Evolutionary conservation across 2,113 vertebrate genomes (phyloP), one percentile per base, ranked within the genome.

Genomic region (Callipepla californica): DNA sequence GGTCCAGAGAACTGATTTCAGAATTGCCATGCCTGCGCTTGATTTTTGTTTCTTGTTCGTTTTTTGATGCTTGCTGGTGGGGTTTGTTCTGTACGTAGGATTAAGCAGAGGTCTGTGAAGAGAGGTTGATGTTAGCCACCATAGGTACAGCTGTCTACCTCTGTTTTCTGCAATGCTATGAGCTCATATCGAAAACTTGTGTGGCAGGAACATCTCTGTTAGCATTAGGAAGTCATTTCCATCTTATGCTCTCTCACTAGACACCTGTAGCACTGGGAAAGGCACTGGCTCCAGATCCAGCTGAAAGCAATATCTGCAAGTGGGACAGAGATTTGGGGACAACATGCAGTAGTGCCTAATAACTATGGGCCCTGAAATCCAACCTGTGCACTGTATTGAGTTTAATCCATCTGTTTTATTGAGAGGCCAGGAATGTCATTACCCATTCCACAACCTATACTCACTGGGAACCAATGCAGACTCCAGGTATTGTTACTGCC

Each of bases 161-260:
- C 32, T 1, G 17, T 36, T 2, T 17, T 76, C 80, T 42, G 38
- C 48, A 45, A 6, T 21, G 23, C 5, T 7, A 0, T 1, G 0
- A 44, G 70, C 66, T 73, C 6, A 1, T 34, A 15, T 9, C 1
- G 12, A 57, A 42, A 66, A 14, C 53, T 11, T 55, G 59, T 6
- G 2, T 25, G 87, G 45, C 53, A 53, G 1, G 67, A 18, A 80
- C 68, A 62, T 40, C 85, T 57, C 14, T n/a, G 81, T 72, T 77
- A 80, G 2, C 44, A 61, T 75, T 91, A 20, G 72, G 26, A 58
- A 91, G 22, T 23, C 4, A 80, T 91, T 76, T 77, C 4, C 13
- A 42, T 38, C 50, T 42, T 62, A 20, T 40, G 93, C 58, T 85
- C 70, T 25, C 11, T n/a, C 58, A 51, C 20, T 65, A 75, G 44